Evolutionary conservation across 2,113 vertebrate species (phyloP).

Genomic region (Cepphus grylle): DNA sequence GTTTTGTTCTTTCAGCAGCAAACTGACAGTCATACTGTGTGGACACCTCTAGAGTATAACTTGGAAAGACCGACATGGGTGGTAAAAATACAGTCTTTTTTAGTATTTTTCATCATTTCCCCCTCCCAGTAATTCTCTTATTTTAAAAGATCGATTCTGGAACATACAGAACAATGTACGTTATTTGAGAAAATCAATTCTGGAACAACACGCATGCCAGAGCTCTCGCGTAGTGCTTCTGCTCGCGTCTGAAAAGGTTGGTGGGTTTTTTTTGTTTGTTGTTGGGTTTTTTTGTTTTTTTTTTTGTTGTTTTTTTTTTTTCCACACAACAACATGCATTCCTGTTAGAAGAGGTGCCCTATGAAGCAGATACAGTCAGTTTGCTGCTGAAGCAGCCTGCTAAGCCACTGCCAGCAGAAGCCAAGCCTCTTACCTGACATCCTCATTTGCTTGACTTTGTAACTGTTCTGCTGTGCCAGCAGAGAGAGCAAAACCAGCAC

Average conservation of each 20-base stretch:
- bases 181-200: not conserved
- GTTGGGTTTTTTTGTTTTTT: too few species aligned
- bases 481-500: slow-evolving; percentile 76
- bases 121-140: not conserved
- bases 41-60: not conserved
- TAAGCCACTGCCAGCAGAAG: slow-evolving; percentile 5
- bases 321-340: fast-evolving
- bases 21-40: not conserved
- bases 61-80: not conserved
- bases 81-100: not conserved
- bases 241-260: not conserved
- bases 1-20: slow-evolving; percentile 20
- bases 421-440: slow-evolving; percentile 86
- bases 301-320: too few species aligned
- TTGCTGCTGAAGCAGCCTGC: not conserved
- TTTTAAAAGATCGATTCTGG: not conserved
- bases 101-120: fast-evolving
- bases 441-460: slow-evolving; percentile 76
- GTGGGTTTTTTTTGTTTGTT: too few species aligned
- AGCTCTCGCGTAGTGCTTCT: not conserved
- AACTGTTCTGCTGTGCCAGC: slow-evolving; percentile 81
- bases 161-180: not conserved
- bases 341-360: not conserved
- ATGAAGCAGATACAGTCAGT: not conserved
- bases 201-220: fast-evolving